Evolutionary conservation across 2,113 vertebrate species (phyloP).

Genomic region (Aegotheles bennettii): DNA sequence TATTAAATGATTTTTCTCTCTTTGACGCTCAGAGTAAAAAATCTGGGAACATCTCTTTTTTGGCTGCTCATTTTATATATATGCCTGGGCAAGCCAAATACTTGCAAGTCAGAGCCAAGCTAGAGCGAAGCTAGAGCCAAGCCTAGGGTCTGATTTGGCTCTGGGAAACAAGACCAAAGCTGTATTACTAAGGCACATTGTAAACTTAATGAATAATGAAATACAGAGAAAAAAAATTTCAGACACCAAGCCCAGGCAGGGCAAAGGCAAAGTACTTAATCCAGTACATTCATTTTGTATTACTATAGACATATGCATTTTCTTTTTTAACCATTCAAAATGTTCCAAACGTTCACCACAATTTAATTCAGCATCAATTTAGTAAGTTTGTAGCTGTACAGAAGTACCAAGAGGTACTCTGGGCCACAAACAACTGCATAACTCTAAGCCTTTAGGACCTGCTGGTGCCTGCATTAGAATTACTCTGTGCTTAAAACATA

Average conservation of each 20-base stretch:
- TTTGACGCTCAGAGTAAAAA: not conserved
- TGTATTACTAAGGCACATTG: slow-evolving; percentile 39
- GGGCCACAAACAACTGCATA: not conserved
- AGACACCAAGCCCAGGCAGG: slow-evolving; percentile 24
- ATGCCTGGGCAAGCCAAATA: slow-evolving; percentile 28
- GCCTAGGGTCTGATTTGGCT: slow-evolving; percentile 31
- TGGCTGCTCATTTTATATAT: slow-evolving; percentile 51
- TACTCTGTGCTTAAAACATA: not conserved
- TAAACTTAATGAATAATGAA: slow-evolving; percentile 41
- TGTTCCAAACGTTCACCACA: not conserved
- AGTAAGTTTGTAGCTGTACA: not conserved
- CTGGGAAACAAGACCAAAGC: slow-evolving; percentile 5
- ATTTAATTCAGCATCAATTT: not conserved
- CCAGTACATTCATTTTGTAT: not conserved
- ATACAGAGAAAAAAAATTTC: not conserved
- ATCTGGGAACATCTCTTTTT: slow-evolving; percentile 34
- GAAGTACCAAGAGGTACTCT: not conserved
- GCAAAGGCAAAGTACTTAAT: slow-evolving; percentile 17
- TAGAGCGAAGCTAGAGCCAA: slow-evolving; percentile 33
- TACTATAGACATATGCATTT: not conserved
- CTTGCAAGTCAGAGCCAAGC: slow-evolving; percentile 41
- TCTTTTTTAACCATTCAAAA: slow-evolving; percentile 11
- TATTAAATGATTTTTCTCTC: slow-evolving; percentile 25
- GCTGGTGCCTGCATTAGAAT: not conserved
- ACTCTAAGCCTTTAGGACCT: not conserved